A percentile compares a stretch with the other conserved stretches of the same genome.
phyloP scores from a whole-genome alignment of 2,888 invertebrate species.

The Xanthorhoe designata region DNA sequence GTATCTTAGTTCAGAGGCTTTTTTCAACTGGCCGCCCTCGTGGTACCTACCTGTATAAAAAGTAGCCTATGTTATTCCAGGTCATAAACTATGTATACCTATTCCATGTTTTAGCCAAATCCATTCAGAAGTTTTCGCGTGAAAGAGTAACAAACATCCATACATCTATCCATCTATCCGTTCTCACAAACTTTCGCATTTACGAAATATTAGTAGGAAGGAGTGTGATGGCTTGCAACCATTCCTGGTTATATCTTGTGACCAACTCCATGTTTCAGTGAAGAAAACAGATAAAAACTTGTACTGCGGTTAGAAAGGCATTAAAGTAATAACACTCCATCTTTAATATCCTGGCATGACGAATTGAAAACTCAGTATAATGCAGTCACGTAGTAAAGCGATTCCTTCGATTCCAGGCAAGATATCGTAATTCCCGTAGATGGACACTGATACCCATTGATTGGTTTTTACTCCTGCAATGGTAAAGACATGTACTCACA shows the following conservation, averaged over 20 bases:
- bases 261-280: neutral
- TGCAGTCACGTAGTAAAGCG: conserved; percentile 61
- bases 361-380: conserved; percentile 66
- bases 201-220: no score
- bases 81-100: no score
- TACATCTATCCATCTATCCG: no score
- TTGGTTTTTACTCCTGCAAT: conserved; percentile 13
- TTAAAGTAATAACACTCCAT: conserved; percentile 40
- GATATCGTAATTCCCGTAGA: conserved; percentile 35
- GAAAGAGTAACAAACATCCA: no score
- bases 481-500: neutral
- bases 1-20: no score
- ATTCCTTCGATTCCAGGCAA: conserved; percentile 48
- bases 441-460: conserved; percentile 13
- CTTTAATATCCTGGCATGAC: conserved; percentile 58
- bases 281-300: neutral
- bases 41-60: no score
- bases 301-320: conserved; percentile 24
- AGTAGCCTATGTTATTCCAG: no score
- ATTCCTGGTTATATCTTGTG: neutral
- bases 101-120: no score
- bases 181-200: no score
- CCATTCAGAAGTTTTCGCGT: no score
- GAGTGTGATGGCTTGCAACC: no score
- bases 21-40: no score